A percentile compares a stretch with the other conserved stretches of the same genome.
Conservation (phyloP, 2,113 vertebrate species). For the Trachemys scripta region DNA sequence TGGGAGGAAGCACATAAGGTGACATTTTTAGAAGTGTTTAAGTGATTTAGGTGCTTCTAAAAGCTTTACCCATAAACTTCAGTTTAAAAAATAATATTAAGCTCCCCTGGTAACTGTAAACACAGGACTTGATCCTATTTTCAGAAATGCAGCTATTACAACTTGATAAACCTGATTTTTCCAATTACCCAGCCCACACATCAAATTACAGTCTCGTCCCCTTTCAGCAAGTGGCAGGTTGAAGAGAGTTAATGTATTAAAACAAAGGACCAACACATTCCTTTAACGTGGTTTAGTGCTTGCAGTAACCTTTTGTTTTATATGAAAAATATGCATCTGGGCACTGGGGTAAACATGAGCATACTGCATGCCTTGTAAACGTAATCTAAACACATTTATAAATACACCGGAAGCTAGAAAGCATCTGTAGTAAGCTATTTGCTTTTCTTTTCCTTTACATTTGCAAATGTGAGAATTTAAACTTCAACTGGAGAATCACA, state of each 20-base stretch:
- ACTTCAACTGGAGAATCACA: neutral
- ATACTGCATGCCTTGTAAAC: constrained; percentile 2
- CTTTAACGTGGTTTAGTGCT: neutral
- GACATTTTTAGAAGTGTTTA: neutral
- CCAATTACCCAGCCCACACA: neutral
- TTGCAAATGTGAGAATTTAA: neutral
- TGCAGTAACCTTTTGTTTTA: constrained; percentile 13
- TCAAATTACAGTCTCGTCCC: too few relatives aligned
- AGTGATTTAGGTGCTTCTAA: neutral
- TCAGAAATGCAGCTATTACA: neutral
- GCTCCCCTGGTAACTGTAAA: neutral
- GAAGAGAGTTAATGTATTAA: neutral
- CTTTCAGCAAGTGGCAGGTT: neutral
- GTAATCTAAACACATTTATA: constrained; percentile 1
- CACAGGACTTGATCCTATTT: neutral
- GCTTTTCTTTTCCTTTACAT: neutral
- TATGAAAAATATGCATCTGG: neutral
- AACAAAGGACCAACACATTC: neutral
- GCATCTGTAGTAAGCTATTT: constrained; percentile 15
- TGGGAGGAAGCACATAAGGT: neutral
- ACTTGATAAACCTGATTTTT: neutral
- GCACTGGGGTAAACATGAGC: neutral
- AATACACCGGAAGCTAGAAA: constrained; percentile 4
- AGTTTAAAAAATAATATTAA: neutral
- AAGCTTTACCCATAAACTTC: neutral